These are phyloP conservation scores for Sebastes aleutianus DNA, from an alignment of 2,797 vertebrate genomes.

Conservation along the genomic window DNA sequence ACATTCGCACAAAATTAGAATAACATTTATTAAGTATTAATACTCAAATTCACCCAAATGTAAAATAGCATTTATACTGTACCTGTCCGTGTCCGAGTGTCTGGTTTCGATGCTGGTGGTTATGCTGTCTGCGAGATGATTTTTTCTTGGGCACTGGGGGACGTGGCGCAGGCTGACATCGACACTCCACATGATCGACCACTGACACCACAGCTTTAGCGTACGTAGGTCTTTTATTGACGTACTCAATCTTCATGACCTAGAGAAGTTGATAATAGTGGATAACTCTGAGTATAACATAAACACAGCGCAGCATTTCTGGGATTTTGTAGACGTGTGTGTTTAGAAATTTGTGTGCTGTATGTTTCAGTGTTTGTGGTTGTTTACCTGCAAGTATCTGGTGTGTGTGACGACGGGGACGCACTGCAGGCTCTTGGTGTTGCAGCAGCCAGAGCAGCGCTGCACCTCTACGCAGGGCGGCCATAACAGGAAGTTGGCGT, in stretches of 20 bases:
- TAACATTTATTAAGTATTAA: not conserved
- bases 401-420: conserved; percentile 83
- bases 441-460: conserved; percentile 96
- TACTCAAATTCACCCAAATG: not conserved
- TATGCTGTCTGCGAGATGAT: conserved; percentile 65
- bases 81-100: conserved; percentile 62
- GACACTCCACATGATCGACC: conserved; percentile 93
- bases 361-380: not conserved
- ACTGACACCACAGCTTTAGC: conserved; percentile 90
- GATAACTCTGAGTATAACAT: not conserved
- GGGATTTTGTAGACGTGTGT: not conserved
- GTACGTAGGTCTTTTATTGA: conserved; percentile 85
- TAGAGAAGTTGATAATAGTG: conserved; percentile 48
- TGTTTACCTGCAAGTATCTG: conserved; percentile 81
- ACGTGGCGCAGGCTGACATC: conserved; percentile 83
- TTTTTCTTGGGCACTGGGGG: conserved; percentile 67
- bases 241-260: conserved; percentile 94
- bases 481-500: conserved; percentile 94
- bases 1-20: not conserved
- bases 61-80: not conserved
- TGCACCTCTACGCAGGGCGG: conserved; percentile 97
- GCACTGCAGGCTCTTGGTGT: conserved; percentile 91
- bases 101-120: conserved; percentile 68
- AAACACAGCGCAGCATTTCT: not conserved
- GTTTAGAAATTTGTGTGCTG: not conserved